Percentiles rank a stretch among this genome's conserved stretches.
These are phyloP conservation scores for Leptobrachium ailaonicum DNA, from an alignment of 2,113 vertebrate genomes.

Conservation along the genomic window DNA sequence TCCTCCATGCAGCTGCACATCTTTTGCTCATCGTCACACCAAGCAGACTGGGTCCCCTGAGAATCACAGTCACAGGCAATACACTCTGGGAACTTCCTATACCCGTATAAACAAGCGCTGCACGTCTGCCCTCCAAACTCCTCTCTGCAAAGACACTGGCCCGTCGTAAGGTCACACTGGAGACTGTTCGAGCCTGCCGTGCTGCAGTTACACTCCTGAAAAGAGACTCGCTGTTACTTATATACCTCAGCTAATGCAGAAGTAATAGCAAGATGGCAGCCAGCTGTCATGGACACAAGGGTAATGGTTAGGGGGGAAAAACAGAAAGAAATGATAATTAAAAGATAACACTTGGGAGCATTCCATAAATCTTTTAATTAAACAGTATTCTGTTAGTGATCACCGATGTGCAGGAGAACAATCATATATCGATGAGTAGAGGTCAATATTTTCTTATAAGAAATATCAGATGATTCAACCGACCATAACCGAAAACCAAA, in stretches of 20 bases:
- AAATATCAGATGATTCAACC: no score
- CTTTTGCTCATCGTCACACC: slow-evolving; percentile 68
- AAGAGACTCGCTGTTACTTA: background rate
- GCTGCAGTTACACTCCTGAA: slow-evolving; percentile 83
- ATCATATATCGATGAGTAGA: no score
- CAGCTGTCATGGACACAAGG: no score
- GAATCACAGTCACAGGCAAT: slow-evolving; percentile 79
- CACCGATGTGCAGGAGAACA: no score
- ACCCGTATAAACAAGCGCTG: slow-evolving; percentile 75
- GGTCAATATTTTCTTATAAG: no score
- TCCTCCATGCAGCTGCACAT: slow-evolving; percentile 77
- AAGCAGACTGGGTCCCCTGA: slow-evolving; percentile 71
- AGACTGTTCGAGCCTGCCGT: slow-evolving; percentile 64
- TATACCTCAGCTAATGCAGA: no score
- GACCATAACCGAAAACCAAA: no score
- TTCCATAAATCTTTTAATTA: no score
- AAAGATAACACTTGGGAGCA: no score
- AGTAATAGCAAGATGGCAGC: background rate
- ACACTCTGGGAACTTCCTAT: slow-evolving; percentile 82
- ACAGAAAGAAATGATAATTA: no score
- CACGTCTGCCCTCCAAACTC: slow-evolving; percentile 76
- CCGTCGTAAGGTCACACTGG: slow-evolving; percentile 73
- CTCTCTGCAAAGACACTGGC: slow-evolving; percentile 75
- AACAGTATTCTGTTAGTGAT: no score
- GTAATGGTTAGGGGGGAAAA: no score